Evolutionary conservation across 2,113 vertebrate species (phyloP).

Genomic region (Orycteropus afer): DNA sequence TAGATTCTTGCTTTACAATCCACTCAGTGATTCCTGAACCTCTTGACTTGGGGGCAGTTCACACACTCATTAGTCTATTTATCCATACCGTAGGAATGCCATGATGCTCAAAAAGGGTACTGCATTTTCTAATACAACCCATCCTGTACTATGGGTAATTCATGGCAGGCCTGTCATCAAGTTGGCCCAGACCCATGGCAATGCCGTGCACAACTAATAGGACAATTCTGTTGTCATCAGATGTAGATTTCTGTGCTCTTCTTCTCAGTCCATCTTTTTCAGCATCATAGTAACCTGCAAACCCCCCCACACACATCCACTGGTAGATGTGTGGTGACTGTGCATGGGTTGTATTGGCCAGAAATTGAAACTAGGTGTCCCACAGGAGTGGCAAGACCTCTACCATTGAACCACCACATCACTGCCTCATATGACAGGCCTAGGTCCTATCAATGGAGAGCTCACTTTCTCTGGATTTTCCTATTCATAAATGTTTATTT

Average conservation of each 20-base stretch:
- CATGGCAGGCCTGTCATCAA: background rate
- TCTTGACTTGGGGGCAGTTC: background rate
- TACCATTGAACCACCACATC: background rate
- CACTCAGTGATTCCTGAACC: background rate
- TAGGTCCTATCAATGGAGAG: background rate
- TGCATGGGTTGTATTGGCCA: background rate
- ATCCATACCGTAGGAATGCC: background rate
- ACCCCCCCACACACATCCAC: background rate
- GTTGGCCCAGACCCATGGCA: too few species aligned
- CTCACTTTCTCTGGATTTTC: background rate
- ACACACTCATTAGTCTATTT: background rate
- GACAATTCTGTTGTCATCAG: too few species aligned
- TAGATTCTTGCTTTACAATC: background rate
- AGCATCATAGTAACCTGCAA: background rate
- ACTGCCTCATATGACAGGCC: background rate
- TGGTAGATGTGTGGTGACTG: background rate
- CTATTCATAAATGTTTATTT: background rate
- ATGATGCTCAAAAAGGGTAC: background rate
- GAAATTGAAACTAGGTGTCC: background rate
- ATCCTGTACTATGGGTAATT: rapidly evolving
- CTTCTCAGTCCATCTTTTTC: background rate
- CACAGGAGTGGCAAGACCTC: background rate
- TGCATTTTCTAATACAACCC: background rate
- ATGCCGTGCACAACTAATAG: background rate
- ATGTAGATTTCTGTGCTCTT: too few species aligned